A percentile compares a stretch with the other conserved stretches of the same genome.
phyloP scores from a whole-genome alignment of 2,888 invertebrate species.

The Conistra vaccinii region DNA sequence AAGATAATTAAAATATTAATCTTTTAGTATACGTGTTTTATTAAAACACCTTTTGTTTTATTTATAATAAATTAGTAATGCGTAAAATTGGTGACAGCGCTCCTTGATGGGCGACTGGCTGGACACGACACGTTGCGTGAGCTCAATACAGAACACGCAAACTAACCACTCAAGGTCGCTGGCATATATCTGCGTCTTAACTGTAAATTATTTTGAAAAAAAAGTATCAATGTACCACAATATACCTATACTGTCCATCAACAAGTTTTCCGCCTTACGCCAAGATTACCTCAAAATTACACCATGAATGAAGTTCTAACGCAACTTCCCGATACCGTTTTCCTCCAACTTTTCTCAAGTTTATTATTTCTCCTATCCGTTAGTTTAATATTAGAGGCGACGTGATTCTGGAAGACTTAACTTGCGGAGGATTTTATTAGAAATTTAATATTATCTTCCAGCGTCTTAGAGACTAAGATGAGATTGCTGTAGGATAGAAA shows the following conservation, averaged over 20 bases:
- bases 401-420: background rate
- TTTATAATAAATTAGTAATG: too few relatives aligned
- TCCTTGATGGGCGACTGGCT: too few relatives aligned
- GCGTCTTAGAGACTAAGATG: constrained; percentile 4
- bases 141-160: too few relatives aligned
- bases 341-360: background rate
- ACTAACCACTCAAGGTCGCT: too few relatives aligned
- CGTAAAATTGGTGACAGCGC: too few relatives aligned
- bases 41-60: too few relatives aligned
- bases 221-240: background rate
- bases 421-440: constrained; percentile 8
- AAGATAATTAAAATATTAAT: too few relatives aligned
- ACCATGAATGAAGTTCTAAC: background rate
- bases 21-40: too few relatives aligned
- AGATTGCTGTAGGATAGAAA: background rate
- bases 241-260: background rate
- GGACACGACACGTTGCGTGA: too few relatives aligned
- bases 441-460: constrained; percentile 5
- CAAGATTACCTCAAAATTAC: constrained; percentile 1
- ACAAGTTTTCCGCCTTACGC: background rate
- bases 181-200: too few relatives aligned
- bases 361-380: constrained; percentile 10
- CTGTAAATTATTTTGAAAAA: too few relatives aligned
- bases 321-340: background rate
- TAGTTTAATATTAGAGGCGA: constrained; percentile 10